Conservation (phyloP, 30 jellyfish, hydroid and myxozoan genomes). For the Hydractinia echinata region DNA sequence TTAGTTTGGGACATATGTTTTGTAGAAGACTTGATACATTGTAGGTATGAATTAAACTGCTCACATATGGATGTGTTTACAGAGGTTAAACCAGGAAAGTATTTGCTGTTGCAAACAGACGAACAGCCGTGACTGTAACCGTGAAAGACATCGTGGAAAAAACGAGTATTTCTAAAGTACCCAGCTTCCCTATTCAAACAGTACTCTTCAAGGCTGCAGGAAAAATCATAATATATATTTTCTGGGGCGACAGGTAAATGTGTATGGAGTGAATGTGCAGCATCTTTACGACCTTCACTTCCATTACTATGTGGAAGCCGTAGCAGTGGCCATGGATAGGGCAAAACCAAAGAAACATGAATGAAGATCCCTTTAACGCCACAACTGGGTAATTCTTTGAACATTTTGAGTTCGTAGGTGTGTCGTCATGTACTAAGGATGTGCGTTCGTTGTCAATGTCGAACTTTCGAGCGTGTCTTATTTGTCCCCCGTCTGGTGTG, state of each 20-base stretch:
- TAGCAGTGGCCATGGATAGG: slow-evolving; percentile 26
- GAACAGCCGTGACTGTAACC: not conserved
- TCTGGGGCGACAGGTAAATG: slow-evolving; percentile 4
- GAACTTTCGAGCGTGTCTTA: not conserved
- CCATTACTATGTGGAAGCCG: slow-evolving; percentile 13
- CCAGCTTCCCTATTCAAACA: not conserved
- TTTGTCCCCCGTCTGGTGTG: not conserved
- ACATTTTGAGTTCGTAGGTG: not conserved
- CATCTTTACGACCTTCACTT: slow-evolving; percentile 11
- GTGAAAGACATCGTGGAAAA: not conserved
- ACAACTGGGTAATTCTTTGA: not conserved
- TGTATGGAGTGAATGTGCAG: not conserved
- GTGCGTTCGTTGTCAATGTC: not conserved
- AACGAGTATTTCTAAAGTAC: not conserved
- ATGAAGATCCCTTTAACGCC: not conserved
- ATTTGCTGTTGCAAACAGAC: not conserved
- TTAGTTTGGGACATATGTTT: slow-evolving; percentile 2
- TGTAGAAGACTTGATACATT: not conserved
- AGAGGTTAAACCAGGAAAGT: not conserved
- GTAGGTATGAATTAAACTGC: slow-evolving; percentile 1
- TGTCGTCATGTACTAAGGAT: not conserved
- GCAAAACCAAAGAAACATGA: not conserved
- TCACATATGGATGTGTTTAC: not conserved
- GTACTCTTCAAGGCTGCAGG: not conserved
- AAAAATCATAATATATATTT: not conserved